These are phyloP conservation scores for Neuroterus valhalla DNA, from an alignment of 1,140 invertebrate species.

Conservation along the genomic window DNA sequence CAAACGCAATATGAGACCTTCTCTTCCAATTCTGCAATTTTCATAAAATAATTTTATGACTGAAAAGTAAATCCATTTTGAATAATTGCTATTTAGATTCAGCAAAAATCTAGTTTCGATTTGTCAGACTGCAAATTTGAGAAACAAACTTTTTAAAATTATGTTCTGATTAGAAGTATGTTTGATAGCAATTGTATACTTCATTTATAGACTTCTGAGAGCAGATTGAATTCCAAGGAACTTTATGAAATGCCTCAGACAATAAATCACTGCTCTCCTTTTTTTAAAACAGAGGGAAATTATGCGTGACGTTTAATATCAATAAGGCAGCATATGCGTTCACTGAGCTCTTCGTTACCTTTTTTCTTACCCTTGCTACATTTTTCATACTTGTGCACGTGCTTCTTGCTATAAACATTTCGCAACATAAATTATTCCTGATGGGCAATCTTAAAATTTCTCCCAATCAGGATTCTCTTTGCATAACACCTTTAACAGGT, in stretches of 20 bases:
- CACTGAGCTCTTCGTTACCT: slow-evolving; percentile 71
- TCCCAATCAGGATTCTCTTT: slow-evolving; percentile 45
- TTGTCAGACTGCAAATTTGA: no score
- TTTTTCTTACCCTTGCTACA: slow-evolving; percentile 75
- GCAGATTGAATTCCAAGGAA: neutral
- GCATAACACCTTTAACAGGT: slow-evolving; percentile 41
- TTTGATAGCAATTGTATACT: slow-evolving; percentile 44
- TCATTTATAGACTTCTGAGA: slow-evolving; percentile 12
- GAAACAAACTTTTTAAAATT: slow-evolving; percentile 24
- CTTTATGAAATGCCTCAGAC: slow-evolving; percentile 25
- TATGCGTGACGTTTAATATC: slow-evolving; percentile 63
- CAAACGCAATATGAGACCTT: slow-evolving; percentile 47
- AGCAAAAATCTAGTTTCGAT: no score
- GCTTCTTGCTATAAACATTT: slow-evolving; percentile 75
- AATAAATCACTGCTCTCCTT: slow-evolving; percentile 31
- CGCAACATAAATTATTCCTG: slow-evolving; percentile 61
- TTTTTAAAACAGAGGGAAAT: slow-evolving; percentile 46
- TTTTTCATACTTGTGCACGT: slow-evolving; percentile 76
- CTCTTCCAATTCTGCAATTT: slow-evolving; percentile 57
- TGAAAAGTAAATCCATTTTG: no score
- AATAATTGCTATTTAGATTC: no score
- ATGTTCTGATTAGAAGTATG: slow-evolving; percentile 29
- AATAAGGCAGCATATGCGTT: slow-evolving; percentile 61
- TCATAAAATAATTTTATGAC: no score
- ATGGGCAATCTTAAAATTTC: slow-evolving; percentile 49